Evolutionary conservation across 2,113 vertebrate genomes (phyloP).

Genomic region (Ellobius talpinus): DNA sequence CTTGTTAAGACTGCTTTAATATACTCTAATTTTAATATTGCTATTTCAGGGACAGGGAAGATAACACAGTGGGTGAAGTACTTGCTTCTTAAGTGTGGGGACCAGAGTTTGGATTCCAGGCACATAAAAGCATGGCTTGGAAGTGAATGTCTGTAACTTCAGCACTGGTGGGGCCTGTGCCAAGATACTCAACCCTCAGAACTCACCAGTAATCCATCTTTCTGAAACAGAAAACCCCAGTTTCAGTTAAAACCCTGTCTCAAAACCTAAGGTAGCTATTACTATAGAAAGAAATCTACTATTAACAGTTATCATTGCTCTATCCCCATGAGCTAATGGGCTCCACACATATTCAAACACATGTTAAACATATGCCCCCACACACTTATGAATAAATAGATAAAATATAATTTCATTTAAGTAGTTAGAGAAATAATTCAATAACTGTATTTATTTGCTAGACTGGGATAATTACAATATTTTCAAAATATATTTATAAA

Average conservation of each 20-base stretch:
- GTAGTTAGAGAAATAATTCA: neutral
- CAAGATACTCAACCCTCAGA: too few species aligned
- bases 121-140: neutral
- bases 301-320: neutral
- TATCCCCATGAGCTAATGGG: neutral
- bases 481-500: neutral
- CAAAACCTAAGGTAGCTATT: neutral
- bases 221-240: neutral
- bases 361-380: too few species aligned
- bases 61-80: too few species aligned
- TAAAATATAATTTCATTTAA: neutral
- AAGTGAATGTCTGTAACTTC: neutral
- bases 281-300: neutral
- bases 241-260: neutral
- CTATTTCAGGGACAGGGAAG: neutral
- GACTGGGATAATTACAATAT: neutral
- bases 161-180: accelerated
- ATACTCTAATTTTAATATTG: neutral
- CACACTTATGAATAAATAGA: neutral
- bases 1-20: neutral
- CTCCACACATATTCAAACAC: neutral
- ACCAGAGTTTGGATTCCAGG: neutral
- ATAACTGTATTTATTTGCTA: neutral
- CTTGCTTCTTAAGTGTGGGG: too few species aligned
- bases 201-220: neutral